Evolutionary conservation across 2,113 vertebrate species (phyloP).

Genomic region (Lontra canadensis): DNA sequence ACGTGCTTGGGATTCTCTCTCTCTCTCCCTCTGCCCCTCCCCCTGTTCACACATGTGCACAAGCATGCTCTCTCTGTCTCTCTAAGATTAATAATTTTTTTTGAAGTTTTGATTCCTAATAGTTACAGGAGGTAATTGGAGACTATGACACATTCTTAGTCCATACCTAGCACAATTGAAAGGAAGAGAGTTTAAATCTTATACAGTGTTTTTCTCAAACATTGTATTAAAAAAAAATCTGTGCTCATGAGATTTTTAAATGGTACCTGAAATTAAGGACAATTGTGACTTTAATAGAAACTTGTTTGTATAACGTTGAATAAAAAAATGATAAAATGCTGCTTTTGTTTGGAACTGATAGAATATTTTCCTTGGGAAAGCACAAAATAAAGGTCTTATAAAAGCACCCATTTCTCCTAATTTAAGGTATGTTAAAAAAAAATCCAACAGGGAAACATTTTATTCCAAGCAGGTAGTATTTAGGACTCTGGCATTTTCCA

Average conservation of each 20-base stretch:
- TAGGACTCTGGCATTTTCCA: neutral
- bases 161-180: neutral
- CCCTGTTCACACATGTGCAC: neutral
- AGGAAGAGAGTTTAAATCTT: neutral
- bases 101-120: neutral
- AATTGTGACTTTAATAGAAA: neutral
- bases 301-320: neutral
- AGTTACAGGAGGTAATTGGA: neutral
- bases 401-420: neutral
- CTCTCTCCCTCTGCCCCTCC: neutral
- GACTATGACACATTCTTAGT: neutral
- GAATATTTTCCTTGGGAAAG: neutral
- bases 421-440: neutral
- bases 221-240: neutral
- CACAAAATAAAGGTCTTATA: neutral
- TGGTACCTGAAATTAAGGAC: neutral
- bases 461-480: neutral
- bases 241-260: neutral
- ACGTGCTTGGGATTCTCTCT: neutral
- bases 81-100: neutral
- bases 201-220: neutral
- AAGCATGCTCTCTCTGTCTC: neutral
- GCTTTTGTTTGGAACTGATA: neutral
- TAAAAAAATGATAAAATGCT: conserved; percentile 1
- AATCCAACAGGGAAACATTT: neutral